Base-by-base conservation (phyloP, 2,797 vertebrate genomes). In the Phoxinus dragarum region DNA sequence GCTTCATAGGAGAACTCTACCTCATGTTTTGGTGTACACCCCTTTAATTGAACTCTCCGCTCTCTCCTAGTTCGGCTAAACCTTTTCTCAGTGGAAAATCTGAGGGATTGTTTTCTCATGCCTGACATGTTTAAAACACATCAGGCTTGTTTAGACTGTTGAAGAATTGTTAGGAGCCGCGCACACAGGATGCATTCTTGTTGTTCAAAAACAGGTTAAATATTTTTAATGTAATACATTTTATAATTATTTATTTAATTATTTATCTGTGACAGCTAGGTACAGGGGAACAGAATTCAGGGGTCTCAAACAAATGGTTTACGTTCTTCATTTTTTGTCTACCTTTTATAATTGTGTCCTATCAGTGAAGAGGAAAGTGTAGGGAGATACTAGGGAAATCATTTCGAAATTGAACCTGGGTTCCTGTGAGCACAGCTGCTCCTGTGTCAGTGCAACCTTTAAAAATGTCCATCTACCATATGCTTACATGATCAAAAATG, bases 21-120 rank as follows among this genome's bases (percentile, higher is more conserved):
- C 84, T 83, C 81, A 42, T 84, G 49, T 76, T 82, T 82, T 69
- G 31, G 59, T 79, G 14, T 17, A 61, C 23, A 69, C 16, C 71
- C 82, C 72, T 56, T 16, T 76, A 75, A 31, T 68, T 82, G 27
- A 44, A 42, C 66, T 27, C 49, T 67, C 36, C 31, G 75, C 56
- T 77, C 68, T 52, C 54, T 61, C 21, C 21, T 27, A 64, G 36
- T 61, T 72, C 72, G 74, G 17, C 47, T 40, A 0, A 38, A 34
- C 27, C 49, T 40, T 27, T 8, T 59, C 11, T 64, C 49, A 72
- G 61, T 77, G 61, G 74, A 84, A 59, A 84, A 19, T 77, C 34
- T 54, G 31, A 44, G 31, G 8, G 17, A 4, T 83, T 66, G 27
- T 81, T 68, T 36, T 54, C 34, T 66, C 23, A 31, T 19, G 8